Conservation (phyloP, 92 coral and sea anemone genomes). For the Phenganax stokvisi region DNA sequence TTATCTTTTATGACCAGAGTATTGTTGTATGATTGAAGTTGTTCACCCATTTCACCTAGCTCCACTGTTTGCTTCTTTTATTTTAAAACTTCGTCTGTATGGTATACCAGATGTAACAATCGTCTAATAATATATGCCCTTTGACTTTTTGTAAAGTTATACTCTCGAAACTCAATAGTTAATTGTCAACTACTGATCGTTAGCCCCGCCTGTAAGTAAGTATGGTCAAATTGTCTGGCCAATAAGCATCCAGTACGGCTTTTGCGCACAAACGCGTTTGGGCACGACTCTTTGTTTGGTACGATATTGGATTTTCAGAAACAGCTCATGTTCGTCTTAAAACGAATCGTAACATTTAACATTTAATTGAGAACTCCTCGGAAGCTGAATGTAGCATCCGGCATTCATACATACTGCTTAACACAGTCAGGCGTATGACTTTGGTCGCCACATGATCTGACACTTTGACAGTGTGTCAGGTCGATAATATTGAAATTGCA, state of each 20-base stretch:
- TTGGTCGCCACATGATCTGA: neutral
- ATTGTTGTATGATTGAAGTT: neutral
- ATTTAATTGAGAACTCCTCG: neutral
- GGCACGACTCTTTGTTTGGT: constrained; percentile 11
- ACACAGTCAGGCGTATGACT: neutral
- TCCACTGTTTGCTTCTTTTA: neutral
- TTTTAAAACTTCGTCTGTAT: neutral
- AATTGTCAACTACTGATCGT: constrained; percentile 12
- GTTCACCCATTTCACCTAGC: neutral
- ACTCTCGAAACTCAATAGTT: neutral
- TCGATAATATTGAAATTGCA: constrained; percentile 12
- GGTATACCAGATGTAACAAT: constrained; percentile 7
- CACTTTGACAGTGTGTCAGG: constrained; percentile 4
- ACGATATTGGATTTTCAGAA: neutral
- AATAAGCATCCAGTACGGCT: constrained; percentile 2
- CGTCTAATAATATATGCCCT: constrained; percentile 6
- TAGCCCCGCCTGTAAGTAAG: constrained; percentile 1
- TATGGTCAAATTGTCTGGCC: neutral
- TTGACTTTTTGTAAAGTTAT: constrained; percentile 3
- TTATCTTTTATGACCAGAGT: neutral
- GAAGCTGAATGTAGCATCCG: neutral
- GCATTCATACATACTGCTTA: neutral
- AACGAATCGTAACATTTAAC: neutral
- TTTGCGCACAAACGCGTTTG: constrained; percentile 3
- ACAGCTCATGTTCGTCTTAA: neutral